Evolutionary conservation across 2,113 vertebrate genomes (phyloP), one percentile per base, ranked within the genome.

Genomic region (Dunckerocampus dactyliophorus): DNA sequence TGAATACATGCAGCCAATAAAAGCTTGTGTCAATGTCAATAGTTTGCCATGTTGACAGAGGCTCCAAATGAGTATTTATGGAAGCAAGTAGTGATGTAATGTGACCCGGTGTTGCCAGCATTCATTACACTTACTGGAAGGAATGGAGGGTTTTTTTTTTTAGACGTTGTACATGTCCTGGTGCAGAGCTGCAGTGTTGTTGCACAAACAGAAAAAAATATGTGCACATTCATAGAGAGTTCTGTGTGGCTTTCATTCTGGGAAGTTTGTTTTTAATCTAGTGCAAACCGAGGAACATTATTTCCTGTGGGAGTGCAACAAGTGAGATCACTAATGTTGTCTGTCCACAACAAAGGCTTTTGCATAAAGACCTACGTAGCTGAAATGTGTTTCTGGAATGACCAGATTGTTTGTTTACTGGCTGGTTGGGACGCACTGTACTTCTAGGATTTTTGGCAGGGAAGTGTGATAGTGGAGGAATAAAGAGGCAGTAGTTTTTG

Each of bases 211-310:
- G 66, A 64, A 66, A 68, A 69, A 72, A 53, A 60, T 70, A 79
- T 72, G 54, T 73, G 76, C 75, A 52, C 66, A 76, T 82, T 84
- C 61, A 62, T 43, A 67, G 5, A 6, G 62, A 67, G 52, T 55
- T 75, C 78, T 71, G 80, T 79, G 80, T 63, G 76, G 79, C 58
- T 81, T 60, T 63, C 37, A 31, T 87, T 82, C 76, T 80, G 70
- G 80, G 79, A 86, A 88, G 64, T 52, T 31, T 42, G 8, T 12
- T 59, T 34, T 70, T 50, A 51, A 46, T 65, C 55, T 56, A 47
- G 42, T 72, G 67, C 54, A 52, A 83, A 73, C 71, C 77, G 51
- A 72, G 52, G 42, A 58, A 59, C 19, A 21, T 67, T 67, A 69
- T 61, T 49, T 50, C 37, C 19, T 48, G 48, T 22, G 15, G 21